Evolutionary conservation across 2,888 invertebrate genomes (phyloP).

Genomic region (Mystacides longicornis): DNA sequence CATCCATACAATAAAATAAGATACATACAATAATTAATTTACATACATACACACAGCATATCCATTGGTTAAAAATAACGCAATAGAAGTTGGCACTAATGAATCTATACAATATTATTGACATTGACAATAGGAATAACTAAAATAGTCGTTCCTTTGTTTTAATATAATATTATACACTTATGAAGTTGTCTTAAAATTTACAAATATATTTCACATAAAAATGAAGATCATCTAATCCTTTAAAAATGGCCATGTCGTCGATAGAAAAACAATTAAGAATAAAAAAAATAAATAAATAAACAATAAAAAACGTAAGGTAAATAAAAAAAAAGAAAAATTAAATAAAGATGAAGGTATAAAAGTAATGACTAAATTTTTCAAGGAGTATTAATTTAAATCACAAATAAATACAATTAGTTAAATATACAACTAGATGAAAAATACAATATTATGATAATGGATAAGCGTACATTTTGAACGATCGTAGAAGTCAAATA

Average conservation of each 20-base stretch:
- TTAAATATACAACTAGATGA: not conserved
- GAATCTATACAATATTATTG: not conserved
- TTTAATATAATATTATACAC: too few relatives aligned
- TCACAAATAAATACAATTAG: not conserved
- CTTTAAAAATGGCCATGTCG: conserved; percentile 8
- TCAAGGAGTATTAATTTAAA: not conserved
- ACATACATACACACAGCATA: too few relatives aligned
- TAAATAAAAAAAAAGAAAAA: not conserved
- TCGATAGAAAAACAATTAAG: not conserved
- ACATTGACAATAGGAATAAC: not conserved
- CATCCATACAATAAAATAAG: not conserved
- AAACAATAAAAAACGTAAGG: not conserved
- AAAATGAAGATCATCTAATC: conserved; percentile 3
- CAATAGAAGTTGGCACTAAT: too few relatives aligned
- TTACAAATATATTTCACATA: too few relatives aligned
- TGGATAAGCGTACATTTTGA: not conserved
- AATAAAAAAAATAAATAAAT: not conserved
- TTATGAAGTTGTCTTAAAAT: too few relatives aligned
- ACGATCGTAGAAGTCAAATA: not conserved
- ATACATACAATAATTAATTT: not conserved
- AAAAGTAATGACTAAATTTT: not conserved
- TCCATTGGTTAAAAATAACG: not conserved
- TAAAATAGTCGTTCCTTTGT: not conserved
- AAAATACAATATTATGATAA: not conserved
- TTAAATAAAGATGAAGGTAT: too few relatives aligned